Percentiles rank a stretch among this genome's conserved stretches.
Evolutionary conservation across 2,888 invertebrate genomes (phyloP).

Genomic region (Zaprionus lineosus): DNA sequence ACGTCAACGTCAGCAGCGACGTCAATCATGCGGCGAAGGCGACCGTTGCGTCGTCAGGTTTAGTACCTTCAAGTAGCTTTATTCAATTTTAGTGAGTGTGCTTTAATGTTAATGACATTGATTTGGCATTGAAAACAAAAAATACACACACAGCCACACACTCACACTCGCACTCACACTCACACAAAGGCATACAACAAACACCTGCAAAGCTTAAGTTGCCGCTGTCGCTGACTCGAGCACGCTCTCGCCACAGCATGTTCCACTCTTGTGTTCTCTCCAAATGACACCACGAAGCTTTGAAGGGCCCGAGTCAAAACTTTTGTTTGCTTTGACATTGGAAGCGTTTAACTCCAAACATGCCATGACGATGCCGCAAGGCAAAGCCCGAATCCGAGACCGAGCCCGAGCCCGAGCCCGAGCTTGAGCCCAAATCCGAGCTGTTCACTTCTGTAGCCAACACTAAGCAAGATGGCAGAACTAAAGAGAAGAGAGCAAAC

Average conservation of each 20-base stretch:
- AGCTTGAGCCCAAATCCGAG: slow-evolving; percentile 34
- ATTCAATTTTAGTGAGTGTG: slow-evolving; percentile 77
- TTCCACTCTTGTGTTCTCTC: slow-evolving; percentile 17
- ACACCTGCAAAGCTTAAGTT: slow-evolving; percentile 33
- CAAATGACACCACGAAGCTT: slow-evolving; percentile 6
- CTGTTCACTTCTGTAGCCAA: slow-evolving; percentile 24
- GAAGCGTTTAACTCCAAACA: slow-evolving; percentile 34
- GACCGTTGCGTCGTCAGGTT: slow-evolving; percentile 47
- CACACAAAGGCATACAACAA: slow-evolving; percentile 4
- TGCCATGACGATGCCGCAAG: slow-evolving; percentile 45
- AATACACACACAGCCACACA: slow-evolving; percentile 28
- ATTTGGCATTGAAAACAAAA: slow-evolving; percentile 66
- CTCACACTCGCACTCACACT: slow-evolving; percentile 32
- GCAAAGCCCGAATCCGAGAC: slow-evolving; percentile 33
- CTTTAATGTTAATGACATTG: slow-evolving; percentile 76
- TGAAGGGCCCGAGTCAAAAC: slow-evolving; percentile 54
- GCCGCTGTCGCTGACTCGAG: slow-evolving; percentile 20
- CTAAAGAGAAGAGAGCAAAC: background rate
- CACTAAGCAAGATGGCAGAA: slow-evolving; percentile 17
- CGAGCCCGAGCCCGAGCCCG: slow-evolving; percentile 32
- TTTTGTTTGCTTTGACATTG: slow-evolving; percentile 46
- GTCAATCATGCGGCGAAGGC: slow-evolving; percentile 43
- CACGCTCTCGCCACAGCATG: background rate
- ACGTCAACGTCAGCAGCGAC: slow-evolving; percentile 16
- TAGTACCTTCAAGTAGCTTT: slow-evolving; percentile 67